These are phyloP conservation scores for Drosophila anomalipes DNA, from an alignment of 2,888 invertebrate genomes.

Conservation along the genomic window DNA sequence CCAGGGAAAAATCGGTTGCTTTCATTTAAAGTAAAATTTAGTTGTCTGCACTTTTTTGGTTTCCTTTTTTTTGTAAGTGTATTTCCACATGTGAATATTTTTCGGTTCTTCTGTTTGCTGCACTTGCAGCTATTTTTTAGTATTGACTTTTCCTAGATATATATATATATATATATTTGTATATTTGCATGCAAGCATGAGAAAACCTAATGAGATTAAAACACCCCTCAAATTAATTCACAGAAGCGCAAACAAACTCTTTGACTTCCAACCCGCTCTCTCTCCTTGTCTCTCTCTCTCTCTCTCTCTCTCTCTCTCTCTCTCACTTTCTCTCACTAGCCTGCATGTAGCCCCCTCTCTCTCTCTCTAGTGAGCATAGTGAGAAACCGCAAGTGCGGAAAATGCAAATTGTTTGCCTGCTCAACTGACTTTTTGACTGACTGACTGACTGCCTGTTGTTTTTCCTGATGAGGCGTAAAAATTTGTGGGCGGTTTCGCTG, in stretches of 20 bases:
- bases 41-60: not conserved
- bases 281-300: not conserved
- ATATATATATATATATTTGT: not conserved
- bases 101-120: not conserved
- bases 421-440: conserved; percentile 11
- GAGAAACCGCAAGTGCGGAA: conserved; percentile 75
- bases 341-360: not conserved
- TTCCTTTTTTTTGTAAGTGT: not conserved
- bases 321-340: not conserved
- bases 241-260: conserved; percentile 55
- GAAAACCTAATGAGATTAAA: conserved; percentile 79
- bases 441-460: conserved; percentile 26
- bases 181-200: conserved; percentile 23
- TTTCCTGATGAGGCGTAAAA: conserved; percentile 70
- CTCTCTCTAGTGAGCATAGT: conserved; percentile 41
- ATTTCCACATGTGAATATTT: not conserved
- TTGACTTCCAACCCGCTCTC: not conserved
- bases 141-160: not conserved
- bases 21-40: not conserved
- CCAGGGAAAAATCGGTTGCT: not conserved
- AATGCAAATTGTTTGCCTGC: conserved; percentile 70
- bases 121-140: conserved; percentile 4
- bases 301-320: not conserved
- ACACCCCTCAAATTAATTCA: conserved; percentile 81
- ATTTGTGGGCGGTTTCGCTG: conserved; percentile 74